phyloP scores from a whole-genome alignment of 2,888 invertebrate genomes.

The Andricus quercusramuli region DNA sequence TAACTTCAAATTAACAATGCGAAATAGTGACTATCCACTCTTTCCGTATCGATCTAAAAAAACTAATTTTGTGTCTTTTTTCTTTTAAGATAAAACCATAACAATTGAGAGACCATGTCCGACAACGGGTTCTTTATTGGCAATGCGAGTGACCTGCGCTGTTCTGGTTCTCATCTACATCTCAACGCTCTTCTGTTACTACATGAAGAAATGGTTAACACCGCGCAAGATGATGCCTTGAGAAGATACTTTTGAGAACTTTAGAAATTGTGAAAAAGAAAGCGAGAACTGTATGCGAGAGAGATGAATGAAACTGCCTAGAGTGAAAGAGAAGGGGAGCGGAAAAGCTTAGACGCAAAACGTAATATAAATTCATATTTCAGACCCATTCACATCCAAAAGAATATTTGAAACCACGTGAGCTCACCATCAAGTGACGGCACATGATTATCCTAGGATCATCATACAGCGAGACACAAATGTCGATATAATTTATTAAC shows the following conservation, averaged over 20 bases:
- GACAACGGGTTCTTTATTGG: slow-evolving; percentile 93
- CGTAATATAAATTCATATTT: slow-evolving; percentile 50
- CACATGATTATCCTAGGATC: slow-evolving; percentile 45
- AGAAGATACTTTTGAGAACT: slow-evolving; percentile 56
- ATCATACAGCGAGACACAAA: slow-evolving; percentile 42
- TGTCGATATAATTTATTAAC: slow-evolving; percentile 47
- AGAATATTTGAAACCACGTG: slow-evolving; percentile 47
- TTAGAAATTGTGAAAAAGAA: slow-evolving; percentile 47
- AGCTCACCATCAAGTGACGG: slow-evolving; percentile 39
- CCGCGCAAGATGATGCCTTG: slow-evolving; percentile 90
- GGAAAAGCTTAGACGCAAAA: slow-evolving; percentile 50
- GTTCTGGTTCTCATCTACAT: slow-evolving; percentile 93
- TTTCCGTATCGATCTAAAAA: not conserved
- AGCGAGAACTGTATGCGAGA: slow-evolving; percentile 44
- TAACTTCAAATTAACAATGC: too few relatives aligned
- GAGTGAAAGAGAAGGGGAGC: slow-evolving; percentile 48
- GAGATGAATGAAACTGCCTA: slow-evolving; percentile 37
- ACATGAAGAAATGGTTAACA: slow-evolving; percentile 94
- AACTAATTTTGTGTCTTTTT: slow-evolving; percentile 14
- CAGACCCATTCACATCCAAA: slow-evolving; percentile 49
- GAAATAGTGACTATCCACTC: too few relatives aligned
- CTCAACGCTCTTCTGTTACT: slow-evolving; percentile 94
- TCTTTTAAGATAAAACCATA: slow-evolving; percentile 89
- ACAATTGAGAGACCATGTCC: slow-evolving; percentile 95
- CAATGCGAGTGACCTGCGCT: slow-evolving; percentile 94